Evolutionary conservation across 2,888 invertebrate species (phyloP), one percentile per base, ranked within the genome.

Genomic region (Alcis repandata): DNA sequence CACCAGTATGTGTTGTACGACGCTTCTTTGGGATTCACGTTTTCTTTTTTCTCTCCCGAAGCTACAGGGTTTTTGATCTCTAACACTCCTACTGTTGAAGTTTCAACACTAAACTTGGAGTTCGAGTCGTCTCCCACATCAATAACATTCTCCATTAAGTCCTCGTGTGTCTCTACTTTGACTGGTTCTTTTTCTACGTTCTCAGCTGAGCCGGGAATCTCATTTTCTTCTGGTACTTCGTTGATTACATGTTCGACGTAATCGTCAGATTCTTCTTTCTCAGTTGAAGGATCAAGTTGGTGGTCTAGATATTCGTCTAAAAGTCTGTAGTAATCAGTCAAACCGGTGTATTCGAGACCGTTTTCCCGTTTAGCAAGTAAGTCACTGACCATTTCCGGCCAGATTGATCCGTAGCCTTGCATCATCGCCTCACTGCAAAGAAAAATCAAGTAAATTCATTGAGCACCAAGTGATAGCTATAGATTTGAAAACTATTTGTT

Each of bases 301-400:
- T 84, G 88, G 36, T 94, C 92, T 69, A 95, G 84, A 80, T 95
- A 95, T 69, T 94, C 92, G 69, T 94, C 93, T 63, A 95, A 76
- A 0, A 94, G 89, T 72, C 89, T 86, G 73, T 95, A 95, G 75
- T 94, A 95, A 64, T 94, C 92, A 8, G 94, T 88, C 0, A 95
- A 76, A 0, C 92, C 89, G n/a, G 88, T 90, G 22, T 93, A 88
- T 71, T 94, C 91, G 10, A 95, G 77, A 1, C 92, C 91, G 43
- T 93, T 87, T 81, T 93, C 93, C 71, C 82, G 88, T 80, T 84
- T 92, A 20, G 87, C 90, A 45, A 94, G 85, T 59, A 94, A 77
- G 69, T 94, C 93, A 45, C 90, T 90, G 3, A 95, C 79, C 78
- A 94, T 86, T 74, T 92, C 91, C 22, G 90, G 87, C 93, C 94